Conservation (phyloP, 1,140 invertebrate genomes). For the Tetraneura akinire region DNA sequence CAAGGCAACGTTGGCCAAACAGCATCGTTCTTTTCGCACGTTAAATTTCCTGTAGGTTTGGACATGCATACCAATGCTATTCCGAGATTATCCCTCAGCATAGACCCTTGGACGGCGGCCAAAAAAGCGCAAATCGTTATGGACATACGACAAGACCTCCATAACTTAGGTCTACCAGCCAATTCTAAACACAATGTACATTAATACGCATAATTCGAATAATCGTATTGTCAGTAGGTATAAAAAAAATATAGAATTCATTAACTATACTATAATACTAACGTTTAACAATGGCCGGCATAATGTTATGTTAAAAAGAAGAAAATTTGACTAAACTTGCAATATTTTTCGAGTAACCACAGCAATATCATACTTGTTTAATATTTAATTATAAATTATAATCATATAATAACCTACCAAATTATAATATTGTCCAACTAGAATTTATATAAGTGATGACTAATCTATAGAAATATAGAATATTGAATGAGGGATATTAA, state of each 20-base stretch:
- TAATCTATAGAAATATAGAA: too few relatives aligned
- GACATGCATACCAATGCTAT: slow-evolving; percentile 36
- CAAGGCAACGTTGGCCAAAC: background rate
- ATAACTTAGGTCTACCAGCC: background rate
- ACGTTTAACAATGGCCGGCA: background rate
- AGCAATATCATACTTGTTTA: background rate
- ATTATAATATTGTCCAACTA: too few relatives aligned
- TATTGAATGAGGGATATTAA: too few relatives aligned
- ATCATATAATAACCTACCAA: too few relatives aligned
- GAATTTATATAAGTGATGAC: too few relatives aligned
- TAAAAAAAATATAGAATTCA: background rate
- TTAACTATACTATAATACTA: background rate
- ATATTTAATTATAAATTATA: too few relatives aligned
- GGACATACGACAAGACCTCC: slow-evolving; percentile 15
- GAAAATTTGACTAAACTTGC: too few relatives aligned
- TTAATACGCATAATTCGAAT: background rate
- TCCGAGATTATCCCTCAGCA: slow-evolving; percentile 24
- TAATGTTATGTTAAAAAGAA: background rate
- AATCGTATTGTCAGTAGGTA: background rate
- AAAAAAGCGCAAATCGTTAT: slow-evolving; percentile 22
- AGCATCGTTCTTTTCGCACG: background rate
- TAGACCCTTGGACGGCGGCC: background rate
- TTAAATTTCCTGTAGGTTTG: background rate
- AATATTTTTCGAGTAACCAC: background rate
- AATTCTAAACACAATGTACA: background rate